Conservation (phyloP, 2,888 invertebrate species). For the Euplexia lucipara region DNA sequence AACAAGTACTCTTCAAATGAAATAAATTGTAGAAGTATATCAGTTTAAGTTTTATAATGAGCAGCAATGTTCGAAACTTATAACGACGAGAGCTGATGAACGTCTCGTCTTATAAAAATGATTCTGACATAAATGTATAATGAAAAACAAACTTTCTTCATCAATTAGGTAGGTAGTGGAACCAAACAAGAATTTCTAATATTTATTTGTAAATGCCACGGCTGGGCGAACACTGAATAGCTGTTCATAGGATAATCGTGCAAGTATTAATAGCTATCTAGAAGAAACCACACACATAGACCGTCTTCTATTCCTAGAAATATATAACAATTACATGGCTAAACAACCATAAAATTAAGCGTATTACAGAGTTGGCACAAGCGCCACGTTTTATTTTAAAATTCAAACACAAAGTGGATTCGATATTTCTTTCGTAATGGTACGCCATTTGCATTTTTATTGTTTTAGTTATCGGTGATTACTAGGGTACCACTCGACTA, state of each 20-base stretch:
- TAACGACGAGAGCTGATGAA: not conserved
- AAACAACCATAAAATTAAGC: constrained; percentile 69
- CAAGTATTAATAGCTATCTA: constrained; percentile 1
- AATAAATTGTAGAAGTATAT: not conserved
- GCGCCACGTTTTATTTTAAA: constrained; percentile 61
- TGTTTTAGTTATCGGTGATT: constrained; percentile 27
- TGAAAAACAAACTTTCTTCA: not conserved
- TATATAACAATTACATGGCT: constrained; percentile 66
- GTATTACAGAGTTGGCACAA: constrained; percentile 61
- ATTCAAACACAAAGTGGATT: constrained; percentile 24
- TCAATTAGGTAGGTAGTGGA: constrained; percentile 12
- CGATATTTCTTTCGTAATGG: constrained; percentile 40
- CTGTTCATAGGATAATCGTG: constrained; percentile 18
- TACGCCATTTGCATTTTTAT: constrained; percentile 46
- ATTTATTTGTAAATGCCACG: constrained; percentile 11
- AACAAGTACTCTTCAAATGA: not conserved
- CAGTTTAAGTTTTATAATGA: not conserved
- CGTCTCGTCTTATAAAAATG: constrained; percentile 1
- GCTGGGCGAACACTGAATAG: constrained; percentile 43
- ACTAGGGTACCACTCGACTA: constrained; percentile 2
- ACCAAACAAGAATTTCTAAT: constrained; percentile 1
- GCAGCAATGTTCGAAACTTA: constrained; percentile 18
- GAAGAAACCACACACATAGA: constrained; percentile 50
- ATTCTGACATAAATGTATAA: not conserved
- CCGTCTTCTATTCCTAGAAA: constrained; percentile 64